Evolutionary conservation across 2,113 vertebrate species (phyloP), one percentile per base, ranked within the genome.

Genomic region (Pteronura brasiliensis): DNA sequence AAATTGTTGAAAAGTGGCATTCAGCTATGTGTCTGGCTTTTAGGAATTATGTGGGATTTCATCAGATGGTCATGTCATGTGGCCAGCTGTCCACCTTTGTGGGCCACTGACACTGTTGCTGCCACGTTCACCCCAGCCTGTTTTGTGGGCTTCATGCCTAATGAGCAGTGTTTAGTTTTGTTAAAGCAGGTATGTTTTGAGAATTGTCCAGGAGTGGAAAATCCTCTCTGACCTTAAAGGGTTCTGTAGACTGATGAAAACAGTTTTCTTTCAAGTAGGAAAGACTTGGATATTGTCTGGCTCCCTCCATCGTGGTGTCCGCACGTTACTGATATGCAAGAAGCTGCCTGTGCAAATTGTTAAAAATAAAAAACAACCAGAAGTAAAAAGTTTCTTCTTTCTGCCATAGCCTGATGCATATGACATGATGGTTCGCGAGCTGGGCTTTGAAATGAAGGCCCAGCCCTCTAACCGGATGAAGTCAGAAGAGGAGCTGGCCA

Each of bases 371-470:
- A 20, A 8, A 23, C 6, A 25, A 20, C 27, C 89, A 84, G 29
- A 42, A 61, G 27, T 15, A 69, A 93, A 96, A 44, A 29, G 44
- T 3, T 1, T 29, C 39, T 91, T 74, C 11, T 90, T 61, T 72
- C 79, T 86, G 81, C 79, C 96, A 52, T 92, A 99, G 99, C 98
- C 99, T 63, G 99, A 99, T 7, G 98, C 99, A 4, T 99, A 99
- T 10, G 99, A 99, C 97, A 97, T 99, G 98, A 99, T 99, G 98
- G 99, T 99, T 85, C 99, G 99, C 31, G 99, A 99, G 98, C 99
- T 99, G 89, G 99, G 99, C 96, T 99, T 99, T 6, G 99, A 99
- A 98, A 99, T 99, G 99, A 99, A 99, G 98, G 99, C 99, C 1
- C 99, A 99, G 96, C 99, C 99, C 10, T 99, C 99, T 0, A 99